Evolutionary conservation across 2,113 vertebrate species (phyloP).

Genomic region (Hemiscyllium ocellatum): DNA sequence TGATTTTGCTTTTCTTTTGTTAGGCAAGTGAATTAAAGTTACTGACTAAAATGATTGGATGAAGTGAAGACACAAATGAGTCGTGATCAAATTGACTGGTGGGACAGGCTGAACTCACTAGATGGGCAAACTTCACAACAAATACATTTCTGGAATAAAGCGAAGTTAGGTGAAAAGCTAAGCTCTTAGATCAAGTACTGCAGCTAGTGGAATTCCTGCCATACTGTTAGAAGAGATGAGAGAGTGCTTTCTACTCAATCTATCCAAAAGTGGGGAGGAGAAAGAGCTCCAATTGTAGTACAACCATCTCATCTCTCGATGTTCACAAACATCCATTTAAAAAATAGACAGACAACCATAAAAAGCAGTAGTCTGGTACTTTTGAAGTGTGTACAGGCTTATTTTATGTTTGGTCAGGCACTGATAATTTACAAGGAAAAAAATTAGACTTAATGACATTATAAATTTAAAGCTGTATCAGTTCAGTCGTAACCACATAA

Average conservation of each 20-base stretch:
- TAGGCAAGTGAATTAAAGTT: background rate
- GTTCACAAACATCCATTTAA: background rate
- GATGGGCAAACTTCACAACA: background rate
- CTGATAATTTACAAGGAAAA: background rate
- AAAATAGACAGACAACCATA: background rate
- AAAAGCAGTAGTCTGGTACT: background rate
- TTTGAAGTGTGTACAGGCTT: background rate
- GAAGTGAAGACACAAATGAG: background rate
- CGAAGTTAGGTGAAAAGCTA: background rate
- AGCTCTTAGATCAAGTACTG: background rate
- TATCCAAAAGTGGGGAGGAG: background rate
- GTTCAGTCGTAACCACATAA: background rate
- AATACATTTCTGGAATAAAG: background rate
- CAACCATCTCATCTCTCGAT: background rate
- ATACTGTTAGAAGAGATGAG: background rate
- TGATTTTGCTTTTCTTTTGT: background rate
- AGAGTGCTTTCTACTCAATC: background rate
- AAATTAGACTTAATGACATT: background rate
- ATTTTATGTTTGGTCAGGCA: background rate
- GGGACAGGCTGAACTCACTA: background rate
- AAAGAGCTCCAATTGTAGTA: background rate
- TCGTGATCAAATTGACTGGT: background rate
- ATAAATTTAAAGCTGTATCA: background rate
- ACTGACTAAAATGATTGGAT: background rate
- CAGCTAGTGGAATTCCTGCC: background rate